Conservation (phyloP, 2,888 invertebrate genomes). For the Theretra japonica region DNA sequence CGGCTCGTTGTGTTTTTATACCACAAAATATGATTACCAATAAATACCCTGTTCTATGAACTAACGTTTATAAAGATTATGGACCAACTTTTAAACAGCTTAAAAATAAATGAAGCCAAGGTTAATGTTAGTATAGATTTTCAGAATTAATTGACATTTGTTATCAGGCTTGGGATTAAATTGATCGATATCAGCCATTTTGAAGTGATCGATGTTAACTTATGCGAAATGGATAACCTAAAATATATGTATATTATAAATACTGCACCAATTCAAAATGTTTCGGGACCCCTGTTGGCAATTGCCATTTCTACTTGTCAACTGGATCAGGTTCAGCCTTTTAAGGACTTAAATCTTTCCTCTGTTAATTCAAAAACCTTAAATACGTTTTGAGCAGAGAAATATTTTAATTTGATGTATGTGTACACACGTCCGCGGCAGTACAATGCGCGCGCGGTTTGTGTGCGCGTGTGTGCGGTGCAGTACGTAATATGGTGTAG, state of each 20-base stretch:
- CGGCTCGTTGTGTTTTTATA: not conserved
- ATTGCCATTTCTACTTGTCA: no score
- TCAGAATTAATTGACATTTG: not conserved
- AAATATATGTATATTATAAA: not conserved
- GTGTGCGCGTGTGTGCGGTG: not conserved
- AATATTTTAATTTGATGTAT: not conserved
- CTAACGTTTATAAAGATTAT: no score
- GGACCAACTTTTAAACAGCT: not conserved
- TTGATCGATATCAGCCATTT: no score
- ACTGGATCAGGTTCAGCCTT: no score
- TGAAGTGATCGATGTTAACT: not conserved
- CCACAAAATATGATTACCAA: not conserved
- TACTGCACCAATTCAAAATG: not conserved
- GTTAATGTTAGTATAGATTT: not conserved
- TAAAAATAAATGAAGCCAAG: not conserved
- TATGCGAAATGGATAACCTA: not conserved
- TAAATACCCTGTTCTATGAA: no score
- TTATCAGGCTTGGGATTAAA: not conserved
- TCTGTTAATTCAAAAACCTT: no score
- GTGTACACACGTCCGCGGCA: not conserved
- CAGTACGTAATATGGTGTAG: constrained; percentile 27
- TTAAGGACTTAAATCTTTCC: no score
- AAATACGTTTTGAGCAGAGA: no score
- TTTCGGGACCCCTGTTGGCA: no score
- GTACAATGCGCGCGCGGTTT: not conserved